Conservation (phyloP, 1,140 invertebrate genomes). For the Asbolus verrucosus region DNA sequence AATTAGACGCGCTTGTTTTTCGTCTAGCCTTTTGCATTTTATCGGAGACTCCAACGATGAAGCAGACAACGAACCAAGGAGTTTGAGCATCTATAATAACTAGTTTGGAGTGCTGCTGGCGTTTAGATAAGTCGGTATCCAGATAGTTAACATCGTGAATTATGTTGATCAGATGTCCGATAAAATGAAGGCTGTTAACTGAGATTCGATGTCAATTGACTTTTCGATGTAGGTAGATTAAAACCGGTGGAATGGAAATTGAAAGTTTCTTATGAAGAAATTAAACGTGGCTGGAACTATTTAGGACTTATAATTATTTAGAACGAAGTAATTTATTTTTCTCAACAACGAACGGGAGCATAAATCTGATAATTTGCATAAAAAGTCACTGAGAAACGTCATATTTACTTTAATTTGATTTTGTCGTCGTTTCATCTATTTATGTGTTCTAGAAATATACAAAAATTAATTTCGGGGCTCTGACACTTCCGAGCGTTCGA, state of each 20-base stretch:
- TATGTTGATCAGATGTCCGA: slow-evolving; percentile 32
- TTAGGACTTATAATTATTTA: slow-evolving; percentile 26
- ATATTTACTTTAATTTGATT: slow-evolving; percentile 26
- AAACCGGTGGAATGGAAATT: slow-evolving; percentile 3
- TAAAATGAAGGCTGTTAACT: slow-evolving; percentile 30
- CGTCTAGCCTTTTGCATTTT: slow-evolving; percentile 1
- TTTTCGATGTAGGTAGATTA: not conserved
- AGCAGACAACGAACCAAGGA: slow-evolving; percentile 36
- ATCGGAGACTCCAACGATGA: slow-evolving; percentile 39
- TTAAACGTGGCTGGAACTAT: not conserved
- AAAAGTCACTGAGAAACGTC: slow-evolving; percentile 23
- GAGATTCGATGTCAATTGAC: slow-evolving; percentile 16
- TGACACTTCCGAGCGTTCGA: too few species aligned
- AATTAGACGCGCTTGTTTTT: slow-evolving; percentile 1
- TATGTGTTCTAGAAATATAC: not conserved
- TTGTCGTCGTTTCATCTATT: slow-evolving; percentile 23
- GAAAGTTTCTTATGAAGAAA: slow-evolving; percentile 35
- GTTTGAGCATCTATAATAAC: slow-evolving; percentile 36
- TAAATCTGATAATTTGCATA: slow-evolving; percentile 34
- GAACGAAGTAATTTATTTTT: slow-evolving; percentile 35
- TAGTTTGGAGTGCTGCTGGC: slow-evolving; percentile 27
- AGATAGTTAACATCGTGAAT: slow-evolving; percentile 35
- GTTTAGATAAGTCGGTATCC: slow-evolving; percentile 37
- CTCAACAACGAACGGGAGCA: slow-evolving; percentile 1
- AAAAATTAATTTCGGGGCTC: too few species aligned